Evolutionary conservation across 1,140 invertebrate species (phyloP), one percentile per base, ranked within the genome.

Genomic region (Atta texana): DNA sequence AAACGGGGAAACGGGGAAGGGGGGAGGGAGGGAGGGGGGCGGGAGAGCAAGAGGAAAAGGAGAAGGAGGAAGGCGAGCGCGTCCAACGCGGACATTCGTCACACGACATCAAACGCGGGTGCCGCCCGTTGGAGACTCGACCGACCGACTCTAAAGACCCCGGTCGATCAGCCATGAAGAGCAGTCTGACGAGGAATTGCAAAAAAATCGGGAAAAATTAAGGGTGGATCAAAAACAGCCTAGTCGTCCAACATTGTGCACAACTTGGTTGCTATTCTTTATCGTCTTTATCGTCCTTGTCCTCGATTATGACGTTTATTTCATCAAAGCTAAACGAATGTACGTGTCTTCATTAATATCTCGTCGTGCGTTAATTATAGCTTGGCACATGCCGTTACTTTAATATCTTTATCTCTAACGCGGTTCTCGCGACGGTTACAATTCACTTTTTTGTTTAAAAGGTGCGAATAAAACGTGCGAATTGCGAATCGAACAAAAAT

Each of bases 101-200:
- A 94, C 94, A 94, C 93, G 92, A 94, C 94, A 94, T 94, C 94
- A 95, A 95, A 95, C 93, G 93, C 92, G 90, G 91, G 88, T 93
- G 94, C 93, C 94, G 94, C 92, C 93, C 90, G 92, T 92, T 92
- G 92, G 89, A 93, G 92, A 93, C 92, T 91, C 92, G 93, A 92
- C 92, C 93, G 92, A 91, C 92, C 92, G 92, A 93, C 92, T 94
- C 93, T 94, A 93, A 94, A 94, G 93, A 94, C 93, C 92, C 91
- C 92, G 90, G 88, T 93, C 92, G 93, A 94, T 94, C 92, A 93
- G 92, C 93, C 92, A 94, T 93, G 92, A 93, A 94, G 92, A 94
- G 84, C 91, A 81, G 81, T 80, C 66, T 71, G 87, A 89, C 61
- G 87, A 88, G 89, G 89, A 88, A 88, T 88, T 75, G 87, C 88